Conservation (phyloP, 2,888 invertebrate genomes). For the Blastobasis lacticolella region DNA sequence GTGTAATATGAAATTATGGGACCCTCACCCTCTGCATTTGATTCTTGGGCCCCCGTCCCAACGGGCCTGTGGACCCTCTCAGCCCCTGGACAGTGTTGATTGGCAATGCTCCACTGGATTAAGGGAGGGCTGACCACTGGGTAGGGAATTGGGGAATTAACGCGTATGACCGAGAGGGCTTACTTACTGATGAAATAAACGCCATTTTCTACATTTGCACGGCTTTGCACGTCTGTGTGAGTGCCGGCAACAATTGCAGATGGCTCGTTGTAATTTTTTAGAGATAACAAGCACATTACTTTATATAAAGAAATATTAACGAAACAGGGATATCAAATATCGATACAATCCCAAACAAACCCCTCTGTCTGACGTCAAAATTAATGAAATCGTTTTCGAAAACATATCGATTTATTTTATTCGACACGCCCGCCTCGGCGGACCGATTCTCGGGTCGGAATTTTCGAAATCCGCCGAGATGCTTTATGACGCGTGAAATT, state of each 20-base stretch:
- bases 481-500: slow-evolving; percentile 72
- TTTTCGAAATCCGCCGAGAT: slow-evolving; percentile 48
- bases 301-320: too few species aligned
- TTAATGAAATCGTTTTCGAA: slow-evolving; percentile 62
- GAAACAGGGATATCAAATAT: neutral
- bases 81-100: slow-evolving; percentile 54
- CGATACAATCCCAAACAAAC: slow-evolving; percentile 21
- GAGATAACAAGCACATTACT: slow-evolving; percentile 1
- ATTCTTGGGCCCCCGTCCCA: slow-evolving; percentile 19
- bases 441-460: slow-evolving; percentile 47
- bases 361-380: slow-evolving; percentile 51
- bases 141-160: slow-evolving; percentile 56
- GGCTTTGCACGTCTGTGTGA: neutral
- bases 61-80: slow-evolving; percentile 30
- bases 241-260: neutral
- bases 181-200: slow-evolving; percentile 5
- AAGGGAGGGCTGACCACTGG: slow-evolving; percentile 55
- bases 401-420: slow-evolving; percentile 69
- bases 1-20: too few species aligned
- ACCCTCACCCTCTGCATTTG: neutral
- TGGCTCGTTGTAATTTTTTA: neutral
- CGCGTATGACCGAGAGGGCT: slow-evolving; percentile 22
- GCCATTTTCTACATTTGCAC: too few species aligned
- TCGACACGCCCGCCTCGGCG: slow-evolving; percentile 62
- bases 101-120: slow-evolving; percentile 63